Percentiles rank a stretch among this genome's conserved stretches.
Evolutionary conservation across 2,797 vertebrate genomes (phyloP).

Genomic region (Chelmon rostratus): DNA sequence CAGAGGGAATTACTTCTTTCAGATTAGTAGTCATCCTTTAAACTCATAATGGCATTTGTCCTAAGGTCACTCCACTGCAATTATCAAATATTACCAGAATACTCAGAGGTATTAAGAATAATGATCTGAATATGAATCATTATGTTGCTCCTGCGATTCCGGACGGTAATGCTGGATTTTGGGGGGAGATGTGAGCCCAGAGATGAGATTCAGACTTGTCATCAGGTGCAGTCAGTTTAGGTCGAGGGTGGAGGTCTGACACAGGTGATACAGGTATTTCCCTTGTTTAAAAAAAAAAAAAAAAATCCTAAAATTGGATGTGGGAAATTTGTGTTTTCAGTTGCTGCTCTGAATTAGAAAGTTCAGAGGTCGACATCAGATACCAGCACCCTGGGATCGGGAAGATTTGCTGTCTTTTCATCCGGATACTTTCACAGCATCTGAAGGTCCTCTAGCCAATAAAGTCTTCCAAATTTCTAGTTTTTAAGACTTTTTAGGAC

Average conservation of each 20-base stretch:
- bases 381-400: not conserved
- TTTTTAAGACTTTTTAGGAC: not conserved
- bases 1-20: slow-evolving; percentile 82
- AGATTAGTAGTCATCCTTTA: slow-evolving; percentile 77
- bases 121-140: slow-evolving; percentile 72
- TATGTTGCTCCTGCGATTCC: slow-evolving; percentile 51
- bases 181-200: not conserved
- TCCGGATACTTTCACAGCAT: not conserved
- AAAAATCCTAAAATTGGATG: not conserved
- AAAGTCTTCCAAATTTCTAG: not conserved
- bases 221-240: slow-evolving; percentile 13
- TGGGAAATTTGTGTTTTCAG: not conserved
- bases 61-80: slow-evolving; percentile 86
- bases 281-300: too few species aligned
- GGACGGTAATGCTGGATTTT: not conserved
- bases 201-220: slow-evolving; percentile 3
- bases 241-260: not conserved
- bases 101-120: slow-evolving; percentile 83
- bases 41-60: slow-evolving; percentile 83
- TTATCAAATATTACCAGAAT: slow-evolving; percentile 82
- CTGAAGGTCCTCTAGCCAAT: not conserved
- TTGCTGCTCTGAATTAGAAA: not conserved
- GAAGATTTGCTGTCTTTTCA: not conserved
- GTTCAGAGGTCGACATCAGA: slow-evolving; percentile 11
- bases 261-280: not conserved